Conservation (phyloP, 2,797 vertebrate species). For the Miopithecus talapoin region DNA sequence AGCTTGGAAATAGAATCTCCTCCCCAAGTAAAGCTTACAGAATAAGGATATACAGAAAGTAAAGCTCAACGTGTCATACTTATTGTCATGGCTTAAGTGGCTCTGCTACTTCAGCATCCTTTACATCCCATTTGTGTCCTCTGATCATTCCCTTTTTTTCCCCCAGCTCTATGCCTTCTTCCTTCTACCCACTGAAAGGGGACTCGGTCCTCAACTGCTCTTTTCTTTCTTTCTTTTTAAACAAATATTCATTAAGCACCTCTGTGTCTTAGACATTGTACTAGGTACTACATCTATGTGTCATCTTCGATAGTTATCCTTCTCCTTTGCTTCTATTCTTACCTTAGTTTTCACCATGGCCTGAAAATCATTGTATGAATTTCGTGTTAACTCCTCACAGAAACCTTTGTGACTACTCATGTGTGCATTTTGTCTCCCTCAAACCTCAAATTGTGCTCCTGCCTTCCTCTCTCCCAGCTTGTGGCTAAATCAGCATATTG, state of each 20-base stretch:
- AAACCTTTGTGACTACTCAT: not conserved
- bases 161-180: not conserved
- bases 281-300: not conserved
- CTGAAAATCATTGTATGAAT: not conserved
- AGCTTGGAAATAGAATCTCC: not conserved
- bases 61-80: no score
- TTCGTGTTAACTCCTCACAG: not conserved
- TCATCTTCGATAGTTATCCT: not conserved
- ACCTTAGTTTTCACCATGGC: not conserved
- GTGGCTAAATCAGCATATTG: not conserved
- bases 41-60: no score
- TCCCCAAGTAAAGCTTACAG: not conserved
- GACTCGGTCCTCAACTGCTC: rapidly evolving
- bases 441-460: not conserved
- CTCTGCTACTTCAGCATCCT: no score
- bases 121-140: not conserved
- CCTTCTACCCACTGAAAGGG: not conserved
- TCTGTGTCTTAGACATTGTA: not conserved
- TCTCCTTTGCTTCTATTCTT: not conserved
- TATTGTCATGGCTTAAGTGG: no score
- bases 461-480: not conserved
- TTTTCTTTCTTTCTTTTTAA: not conserved
- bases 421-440: not conserved
- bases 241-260: not conserved
- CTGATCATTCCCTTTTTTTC: not conserved